Evolutionary conservation across 2,113 vertebrate species (phyloP), one percentile per base, ranked within the genome.

Genomic region (Alligator mississippiensis): DNA sequence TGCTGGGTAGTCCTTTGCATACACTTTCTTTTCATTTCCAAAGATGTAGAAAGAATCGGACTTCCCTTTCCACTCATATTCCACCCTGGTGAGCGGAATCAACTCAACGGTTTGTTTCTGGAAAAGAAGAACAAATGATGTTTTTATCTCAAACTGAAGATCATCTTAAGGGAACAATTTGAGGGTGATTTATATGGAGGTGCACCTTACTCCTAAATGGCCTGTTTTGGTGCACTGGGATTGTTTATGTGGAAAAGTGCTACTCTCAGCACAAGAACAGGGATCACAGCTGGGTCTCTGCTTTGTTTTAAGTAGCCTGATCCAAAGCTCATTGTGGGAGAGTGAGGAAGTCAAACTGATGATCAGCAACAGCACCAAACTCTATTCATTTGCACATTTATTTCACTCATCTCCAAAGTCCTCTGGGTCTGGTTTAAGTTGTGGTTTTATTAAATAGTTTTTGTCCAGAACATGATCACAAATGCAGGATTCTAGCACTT

Each of bases 51-150:
- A 98, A 79, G 94, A 64, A 64, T 97, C 90, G 2, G 85, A 66
- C 24, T 97, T 97, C 79, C 92, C 98, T 92, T 98, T 97, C 98
- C 98, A 98, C 5, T 66, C 66, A 91, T 98, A 98, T 30, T 82
- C 95, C 62, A 98, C 97, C 79, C 97, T 98, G 54, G 98, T 98
- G 77, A 98, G 90, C 2, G 98, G 98, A 77, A 98, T 98, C 91
- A 98, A 87, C 88, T 98, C 98, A 9, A 98, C 91, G 38, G 92
- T 97, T 88, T 98, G 98, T 90, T 98, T 98, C 98, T 98, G 96
- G 75, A 95, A 95, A 27, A 94, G 60, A 78, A 74, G 87, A 92
- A 38, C 80, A 77, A 58, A 62, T 27, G 25, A 9, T n/a, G 5
- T 47, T 30, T 18, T 30, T 70, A 14, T 80, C 34, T 70, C 55